Percentiles rank a stretch among this genome's conserved stretches.
Conservation (phyloP, 2,797 vertebrate genomes). For the Enteromius paludinosus region DNA sequence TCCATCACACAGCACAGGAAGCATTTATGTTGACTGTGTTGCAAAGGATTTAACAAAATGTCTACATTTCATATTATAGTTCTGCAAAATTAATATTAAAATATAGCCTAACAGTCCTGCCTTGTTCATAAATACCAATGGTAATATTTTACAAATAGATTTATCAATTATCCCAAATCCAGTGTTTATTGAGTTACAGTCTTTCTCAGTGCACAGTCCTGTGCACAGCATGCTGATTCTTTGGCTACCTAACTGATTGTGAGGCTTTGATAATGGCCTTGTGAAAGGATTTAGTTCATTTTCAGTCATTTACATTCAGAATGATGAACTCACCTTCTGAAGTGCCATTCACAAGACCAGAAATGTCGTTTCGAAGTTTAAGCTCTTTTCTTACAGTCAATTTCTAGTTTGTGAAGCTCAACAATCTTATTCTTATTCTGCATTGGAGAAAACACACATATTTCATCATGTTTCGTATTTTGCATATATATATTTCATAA, state of each 20-base stretch:
- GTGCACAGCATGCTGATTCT: background rate
- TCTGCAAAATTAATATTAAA: background rate
- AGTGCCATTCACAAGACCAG: background rate
- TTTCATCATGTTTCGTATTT: too few relatives aligned
- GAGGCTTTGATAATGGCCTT: background rate
- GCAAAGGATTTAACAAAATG: background rate
- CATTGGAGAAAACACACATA: too few relatives aligned
- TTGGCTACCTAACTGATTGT: background rate
- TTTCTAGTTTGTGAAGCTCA: too few relatives aligned
- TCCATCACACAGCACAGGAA: background rate
- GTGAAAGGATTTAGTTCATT: background rate
- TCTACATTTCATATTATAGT: background rate
- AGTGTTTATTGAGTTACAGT: background rate
- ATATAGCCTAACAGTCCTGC: background rate
- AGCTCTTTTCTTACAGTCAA: too few relatives aligned
- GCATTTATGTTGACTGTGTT: background rate
- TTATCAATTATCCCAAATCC: background rate
- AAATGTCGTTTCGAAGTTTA: too few relatives aligned
- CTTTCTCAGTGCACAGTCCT: background rate
- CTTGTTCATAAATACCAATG: background rate
- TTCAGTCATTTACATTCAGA: background rate
- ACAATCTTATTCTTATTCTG: too few relatives aligned
- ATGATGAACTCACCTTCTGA: background rate
- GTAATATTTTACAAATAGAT: background rate
- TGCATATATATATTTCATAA: too few relatives aligned